These are phyloP conservation scores for Strigamia transsilvanica DNA, from an alignment of 2,888 invertebrate genomes.

Conservation along the genomic window DNA sequence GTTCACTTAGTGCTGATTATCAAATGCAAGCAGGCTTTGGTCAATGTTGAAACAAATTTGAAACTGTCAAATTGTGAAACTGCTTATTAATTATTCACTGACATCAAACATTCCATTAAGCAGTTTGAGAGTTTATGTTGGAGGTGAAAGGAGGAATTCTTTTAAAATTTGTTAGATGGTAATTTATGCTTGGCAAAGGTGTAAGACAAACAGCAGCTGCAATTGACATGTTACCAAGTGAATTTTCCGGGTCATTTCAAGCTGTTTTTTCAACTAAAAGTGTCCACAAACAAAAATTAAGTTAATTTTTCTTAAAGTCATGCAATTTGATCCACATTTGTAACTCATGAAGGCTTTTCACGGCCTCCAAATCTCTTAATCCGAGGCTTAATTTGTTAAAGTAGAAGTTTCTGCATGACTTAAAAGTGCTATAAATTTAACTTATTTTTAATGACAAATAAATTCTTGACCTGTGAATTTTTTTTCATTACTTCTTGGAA, in stretches of 20 bases:
- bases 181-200: conserved; percentile 2
- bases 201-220: neutral
- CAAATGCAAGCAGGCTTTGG: no score
- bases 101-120: no score
- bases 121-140: no score
- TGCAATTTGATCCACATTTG: neutral
- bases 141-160: neutral
- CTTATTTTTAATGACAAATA: neutral
- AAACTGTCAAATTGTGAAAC: no score
- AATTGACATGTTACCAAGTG: conserved; percentile 3
- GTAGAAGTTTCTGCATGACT: neutral
- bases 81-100: no score
- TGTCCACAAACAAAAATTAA: no score
- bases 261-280: neutral
- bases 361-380: neutral
- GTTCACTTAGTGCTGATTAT: no score
- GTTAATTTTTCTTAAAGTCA: neutral
- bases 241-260: neutral
- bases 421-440: neutral
- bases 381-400: neutral
- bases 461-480: neutral
- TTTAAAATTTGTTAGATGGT: neutral
- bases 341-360: neutral
- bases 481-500: neutral
- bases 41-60: no score